Percentiles rank a stretch among this genome's conserved stretches.
These are phyloP conservation scores for Drosophila nr. medialis DNA, from an alignment of 2,888 invertebrate genomes.

Conservation along the genomic window DNA sequence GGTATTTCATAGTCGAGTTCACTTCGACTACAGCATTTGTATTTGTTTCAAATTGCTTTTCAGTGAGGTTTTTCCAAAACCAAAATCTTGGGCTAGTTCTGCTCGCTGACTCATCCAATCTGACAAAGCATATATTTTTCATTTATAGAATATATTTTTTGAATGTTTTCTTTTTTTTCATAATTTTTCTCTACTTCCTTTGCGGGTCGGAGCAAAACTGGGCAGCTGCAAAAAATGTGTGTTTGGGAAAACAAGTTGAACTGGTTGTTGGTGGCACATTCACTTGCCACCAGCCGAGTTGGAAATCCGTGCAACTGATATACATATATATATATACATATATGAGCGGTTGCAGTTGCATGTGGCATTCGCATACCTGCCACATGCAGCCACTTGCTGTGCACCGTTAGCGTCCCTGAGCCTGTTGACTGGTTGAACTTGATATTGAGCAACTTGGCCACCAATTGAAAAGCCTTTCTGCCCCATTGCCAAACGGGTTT, in stretches of 20 bases:
- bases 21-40: not conserved
- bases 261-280: constrained; percentile 61
- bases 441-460: constrained; percentile 75
- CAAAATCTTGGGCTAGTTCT: constrained; percentile 47
- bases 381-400: constrained; percentile 28
- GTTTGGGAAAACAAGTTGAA: constrained; percentile 69
- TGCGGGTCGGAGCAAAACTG: constrained; percentile 22
- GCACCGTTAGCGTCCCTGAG: constrained; percentile 65
- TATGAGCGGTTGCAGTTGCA: constrained; percentile 16
- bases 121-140: constrained; percentile 29
- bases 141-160: not conserved
- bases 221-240: constrained; percentile 65
- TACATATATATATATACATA: not conserved
- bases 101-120: constrained; percentile 61
- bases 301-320: constrained; percentile 68
- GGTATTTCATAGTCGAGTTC: not conserved
- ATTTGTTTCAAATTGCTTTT: constrained; percentile 1
- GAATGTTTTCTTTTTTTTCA: constrained; percentile 6
- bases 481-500: constrained; percentile 53
- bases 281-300: constrained; percentile 54
- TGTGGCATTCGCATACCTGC: constrained; percentile 56
- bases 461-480: constrained; percentile 39
- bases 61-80: constrained; percentile 11
- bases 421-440: constrained; percentile 81
- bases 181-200: not conserved